phyloP scores from a whole-genome alignment of 2,113 vertebrate genomes.

The Lanius ludovicianus region DNA sequence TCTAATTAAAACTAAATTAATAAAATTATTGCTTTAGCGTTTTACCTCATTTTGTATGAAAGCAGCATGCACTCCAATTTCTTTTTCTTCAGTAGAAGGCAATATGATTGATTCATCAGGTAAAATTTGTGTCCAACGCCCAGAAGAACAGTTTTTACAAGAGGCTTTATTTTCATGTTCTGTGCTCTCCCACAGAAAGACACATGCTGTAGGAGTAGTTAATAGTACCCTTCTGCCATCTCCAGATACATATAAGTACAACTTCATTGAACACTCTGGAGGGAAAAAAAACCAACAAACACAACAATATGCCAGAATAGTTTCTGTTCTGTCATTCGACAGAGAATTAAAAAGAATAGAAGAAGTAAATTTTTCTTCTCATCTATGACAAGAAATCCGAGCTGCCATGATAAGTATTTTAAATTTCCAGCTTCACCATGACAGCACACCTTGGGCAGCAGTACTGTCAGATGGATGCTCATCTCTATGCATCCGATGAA shows the following conservation, averaged over 20 bases:
- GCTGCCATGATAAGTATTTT: not conserved
- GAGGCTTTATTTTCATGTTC: conserved; percentile 59
- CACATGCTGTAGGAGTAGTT: conserved; percentile 70
- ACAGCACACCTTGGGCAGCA: not conserved
- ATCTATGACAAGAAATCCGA: not conserved
- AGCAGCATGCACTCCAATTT: conserved; percentile 77
- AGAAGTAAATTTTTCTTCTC: not conserved
- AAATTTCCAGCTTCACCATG: not conserved
- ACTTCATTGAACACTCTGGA: conserved; percentile 65
- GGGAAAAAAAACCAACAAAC: not conserved
- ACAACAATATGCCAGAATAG: not conserved
- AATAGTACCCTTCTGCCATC: conserved; percentile 83
- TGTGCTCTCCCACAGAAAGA: conserved; percentile 88
- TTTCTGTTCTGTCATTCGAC: not conserved
- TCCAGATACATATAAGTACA: conserved; percentile 84
- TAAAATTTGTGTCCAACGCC: conserved; percentile 83
- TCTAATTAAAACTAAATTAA: not conserved
- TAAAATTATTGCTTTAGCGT: fast-evolving
- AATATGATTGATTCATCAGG: conserved; percentile 72
- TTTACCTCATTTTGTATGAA: conserved; percentile 88
- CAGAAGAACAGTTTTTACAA: conserved; percentile 64
- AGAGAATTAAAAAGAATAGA: not conserved
- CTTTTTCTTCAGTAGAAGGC: conserved; percentile 85
- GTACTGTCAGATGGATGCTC: fast-evolving
- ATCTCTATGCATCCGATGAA: not conserved